Evolutionary conservation across 1,140 invertebrate species (phyloP), one percentile per base, ranked within the genome.

Genomic region (Drosophila virilis): DNA sequence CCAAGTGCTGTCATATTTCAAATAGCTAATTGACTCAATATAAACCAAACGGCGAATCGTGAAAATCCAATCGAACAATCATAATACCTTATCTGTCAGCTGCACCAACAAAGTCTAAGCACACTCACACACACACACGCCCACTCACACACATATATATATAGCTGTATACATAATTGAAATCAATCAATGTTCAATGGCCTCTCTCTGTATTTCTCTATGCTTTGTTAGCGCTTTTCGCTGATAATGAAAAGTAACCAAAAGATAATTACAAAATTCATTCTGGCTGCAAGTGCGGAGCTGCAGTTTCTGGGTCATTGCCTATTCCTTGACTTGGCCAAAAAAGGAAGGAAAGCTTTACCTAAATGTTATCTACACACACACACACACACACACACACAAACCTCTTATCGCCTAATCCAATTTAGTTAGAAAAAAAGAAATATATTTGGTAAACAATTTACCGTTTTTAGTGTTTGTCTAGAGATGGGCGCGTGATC

Each of bases 361-460:
- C 38, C 65, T 33, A 40, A 45, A 35, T 58, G 32, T 60, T 43
- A 38, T 35, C 32, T 12, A 40, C 15, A 59, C 33, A 40, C 22
- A 68, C 54, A 32, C 28, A 28, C 17, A 48, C 22, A 9, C 46
- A n/a, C 6, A n/a, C 22, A 13, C 8, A 17, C 43, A 9, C 37
- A 10, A 45, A 10, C n/a, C n/a, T 45, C 17, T 58, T 72, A 72
- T 70, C 68, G 28, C 35, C 10, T 64, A 46, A 57, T 64, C 33
- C 17, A 55, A 48, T 64, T 48, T 46, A 46, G 40, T 40, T 48
- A 57, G 40, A 52, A 32, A 48, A 38, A 58, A 15, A 6, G 15
- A 40, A 40, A 38, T 58, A 57, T 22, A 28, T 54, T 66, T 22
- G 40, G 22, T 48, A 40, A 43, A 28, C 66, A 54, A 45, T 54